phyloP scores from a whole-genome alignment of 1,140 invertebrate species.

The Drosophila busckii region DNA sequence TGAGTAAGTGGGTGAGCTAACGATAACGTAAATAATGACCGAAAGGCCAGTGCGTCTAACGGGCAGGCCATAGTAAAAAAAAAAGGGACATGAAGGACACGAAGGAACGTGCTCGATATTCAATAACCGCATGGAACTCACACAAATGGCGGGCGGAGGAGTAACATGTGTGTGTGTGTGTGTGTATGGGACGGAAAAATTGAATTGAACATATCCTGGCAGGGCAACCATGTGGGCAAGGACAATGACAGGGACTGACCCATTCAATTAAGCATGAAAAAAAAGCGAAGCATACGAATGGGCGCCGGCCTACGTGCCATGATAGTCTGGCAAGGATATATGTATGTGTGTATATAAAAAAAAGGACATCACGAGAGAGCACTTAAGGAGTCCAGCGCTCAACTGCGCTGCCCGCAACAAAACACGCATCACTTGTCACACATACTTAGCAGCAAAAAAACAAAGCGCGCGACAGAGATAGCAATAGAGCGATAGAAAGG shows the following conservation, averaged over 20 bases:
- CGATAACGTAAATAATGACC: conserved; percentile 72
- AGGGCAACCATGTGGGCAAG: conserved; percentile 48
- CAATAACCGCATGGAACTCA: conserved; percentile 53
- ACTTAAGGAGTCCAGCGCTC: conserved; percentile 70
- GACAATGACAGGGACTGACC: conserved; percentile 64
- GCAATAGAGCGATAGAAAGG: conserved; percentile 35
- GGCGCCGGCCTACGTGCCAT: conserved; percentile 27
- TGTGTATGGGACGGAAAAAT: conserved; percentile 44
- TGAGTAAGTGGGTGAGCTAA: conserved; percentile 49
- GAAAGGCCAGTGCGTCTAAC: neutral
- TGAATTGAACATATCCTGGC: conserved; percentile 70
- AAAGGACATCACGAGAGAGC: conserved; percentile 63
- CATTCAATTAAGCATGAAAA: conserved; percentile 79
- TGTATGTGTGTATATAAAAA: conserved; percentile 33
- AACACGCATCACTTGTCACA: conserved; percentile 79
- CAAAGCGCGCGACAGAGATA: neutral
- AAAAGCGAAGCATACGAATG: conserved; percentile 26
- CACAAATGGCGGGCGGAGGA: neutral
- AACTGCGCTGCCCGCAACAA: conserved; percentile 66
- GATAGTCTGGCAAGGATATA: conserved; percentile 14
- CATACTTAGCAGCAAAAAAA: conserved; percentile 47
- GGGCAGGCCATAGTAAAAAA: conserved; percentile 14
- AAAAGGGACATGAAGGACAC: neutral
- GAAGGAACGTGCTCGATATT: conserved; percentile 65
- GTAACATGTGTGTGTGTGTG: neutral